Base-by-base conservation (phyloP, 2,888 invertebrate species). In the Leuctra nigra region DNA sequence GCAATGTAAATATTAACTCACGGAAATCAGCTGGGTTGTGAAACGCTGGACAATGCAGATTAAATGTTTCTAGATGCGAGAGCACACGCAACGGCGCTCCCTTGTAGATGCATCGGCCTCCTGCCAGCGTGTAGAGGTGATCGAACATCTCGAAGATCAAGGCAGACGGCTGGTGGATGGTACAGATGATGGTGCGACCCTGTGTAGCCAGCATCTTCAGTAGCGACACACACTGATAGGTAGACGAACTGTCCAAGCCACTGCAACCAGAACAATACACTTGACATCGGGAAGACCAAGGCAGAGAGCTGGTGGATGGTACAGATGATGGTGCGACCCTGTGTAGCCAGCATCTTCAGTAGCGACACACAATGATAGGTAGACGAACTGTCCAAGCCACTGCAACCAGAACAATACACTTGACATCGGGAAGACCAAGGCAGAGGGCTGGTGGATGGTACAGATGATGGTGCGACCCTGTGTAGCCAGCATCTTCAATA, bases 21-120 rank as follows among this genome's bases (percentile, higher is more conserved):
- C 94, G 78, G 72, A 89, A 96, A 75, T 96, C 96, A 13, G 96
- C 94, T 1, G 96, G 96, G 71, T 96, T 96, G 72, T 96, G 95
- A 68, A 93, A 96, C 18, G 88, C 78, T 2, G 96, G 96, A 70
- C 96, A 96, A 22, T 80, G 74, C 11, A 93, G 75, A n/a, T 84
- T 87, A 38, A 90, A 80, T 9, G 80, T 80, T 7, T 81, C 76
- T 55, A 96, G 75, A 66, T 91, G 91, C 1, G 91, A 87, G 36
- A 96, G 73, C 33, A 96, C 73, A 35, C 81, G 78, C 20, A 73
- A 72, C 0, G 87, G 79, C 0, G 84, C 78, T 4, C 96, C 96
- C 65, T 86, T 82, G 71, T 92, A 95, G 63, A 95, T 81, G 64
- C 91, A 91, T 62, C 79, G 76, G 0, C 94, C 95, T 29, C 81